Conservation (phyloP, 2,797 vertebrate genomes). For the Semotilus atromaculatus region DNA sequence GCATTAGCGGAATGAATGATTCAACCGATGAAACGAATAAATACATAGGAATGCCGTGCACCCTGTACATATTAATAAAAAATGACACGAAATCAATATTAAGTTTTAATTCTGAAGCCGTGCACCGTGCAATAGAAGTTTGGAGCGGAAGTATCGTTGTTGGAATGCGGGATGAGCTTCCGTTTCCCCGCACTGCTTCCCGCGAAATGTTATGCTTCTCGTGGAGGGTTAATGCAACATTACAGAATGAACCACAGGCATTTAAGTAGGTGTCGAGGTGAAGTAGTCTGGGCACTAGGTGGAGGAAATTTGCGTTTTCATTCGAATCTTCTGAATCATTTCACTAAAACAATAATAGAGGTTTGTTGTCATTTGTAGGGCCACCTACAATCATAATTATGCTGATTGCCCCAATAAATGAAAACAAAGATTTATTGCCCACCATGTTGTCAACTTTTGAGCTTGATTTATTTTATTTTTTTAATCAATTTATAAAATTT, state of each 20-base stretch:
- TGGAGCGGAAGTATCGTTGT: constrained; percentile 37
- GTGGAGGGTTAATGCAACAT: no score
- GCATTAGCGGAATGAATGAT: background rate
- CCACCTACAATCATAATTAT: no score
- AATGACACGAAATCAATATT: background rate
- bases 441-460: background rate
- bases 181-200: constrained; percentile 6
- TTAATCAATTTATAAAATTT: background rate
- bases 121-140: constrained; percentile 15
- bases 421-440: background rate
- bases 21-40: background rate
- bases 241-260: background rate
- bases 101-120: background rate
- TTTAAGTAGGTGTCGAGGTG: background rate
- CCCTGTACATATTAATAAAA: background rate
- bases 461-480: background rate
- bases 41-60: background rate
- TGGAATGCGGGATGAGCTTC: constrained; percentile 41
- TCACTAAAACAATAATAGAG: background rate
- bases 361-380: background rate
- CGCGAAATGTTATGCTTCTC: constrained; percentile 31
- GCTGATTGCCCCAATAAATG: background rate
- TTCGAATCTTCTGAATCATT: background rate
- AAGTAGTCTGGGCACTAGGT: background rate
- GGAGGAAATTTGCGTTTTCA: background rate